Percentiles rank a stretch among this genome's conserved stretches.
Conservation (phyloP, 2,888 invertebrate species). For the Nomada lathburiana region DNA sequence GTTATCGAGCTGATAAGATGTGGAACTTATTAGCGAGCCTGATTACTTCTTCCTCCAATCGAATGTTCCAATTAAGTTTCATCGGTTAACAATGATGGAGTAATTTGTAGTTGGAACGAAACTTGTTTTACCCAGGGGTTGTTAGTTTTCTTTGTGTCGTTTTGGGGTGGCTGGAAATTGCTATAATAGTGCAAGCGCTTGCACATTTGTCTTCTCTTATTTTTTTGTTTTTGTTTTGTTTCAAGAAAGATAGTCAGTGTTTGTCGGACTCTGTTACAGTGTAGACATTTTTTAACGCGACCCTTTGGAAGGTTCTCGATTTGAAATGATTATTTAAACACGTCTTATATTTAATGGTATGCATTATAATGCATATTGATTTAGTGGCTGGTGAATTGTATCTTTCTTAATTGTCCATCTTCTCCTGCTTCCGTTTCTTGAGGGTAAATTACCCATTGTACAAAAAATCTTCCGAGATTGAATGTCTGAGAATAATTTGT, state of each 20-base stretch:
- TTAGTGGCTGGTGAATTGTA: not conserved
- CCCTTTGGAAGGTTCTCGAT: not conserved
- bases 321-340: too few relatives aligned
- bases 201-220: not conserved
- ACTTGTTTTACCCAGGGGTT: not conserved
- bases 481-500: conserved; percentile 42
- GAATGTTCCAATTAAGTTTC: conserved; percentile 28
- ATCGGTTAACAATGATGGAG: conserved; percentile 1
- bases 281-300: not conserved
- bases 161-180: not conserved
- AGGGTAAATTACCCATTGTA: not conserved
- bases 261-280: not conserved
- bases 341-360: too few relatives aligned
- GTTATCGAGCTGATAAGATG: conserved; percentile 31
- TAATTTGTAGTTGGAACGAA: conserved; percentile 21
- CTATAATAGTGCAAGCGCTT: not conserved
- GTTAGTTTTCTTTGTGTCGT: not conserved
- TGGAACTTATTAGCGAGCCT: conserved; percentile 31
- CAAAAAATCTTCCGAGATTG: conserved; percentile 18
- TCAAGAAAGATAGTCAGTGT: not conserved
- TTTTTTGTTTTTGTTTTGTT: not conserved
- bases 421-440: not conserved
- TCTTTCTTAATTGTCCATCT: conserved; percentile 19
- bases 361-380: too few relatives aligned
- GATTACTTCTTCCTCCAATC: conserved; percentile 12